Evolutionary conservation across 2,113 vertebrate genomes (phyloP).

Genomic region (Myiagra hebetior): DNA sequence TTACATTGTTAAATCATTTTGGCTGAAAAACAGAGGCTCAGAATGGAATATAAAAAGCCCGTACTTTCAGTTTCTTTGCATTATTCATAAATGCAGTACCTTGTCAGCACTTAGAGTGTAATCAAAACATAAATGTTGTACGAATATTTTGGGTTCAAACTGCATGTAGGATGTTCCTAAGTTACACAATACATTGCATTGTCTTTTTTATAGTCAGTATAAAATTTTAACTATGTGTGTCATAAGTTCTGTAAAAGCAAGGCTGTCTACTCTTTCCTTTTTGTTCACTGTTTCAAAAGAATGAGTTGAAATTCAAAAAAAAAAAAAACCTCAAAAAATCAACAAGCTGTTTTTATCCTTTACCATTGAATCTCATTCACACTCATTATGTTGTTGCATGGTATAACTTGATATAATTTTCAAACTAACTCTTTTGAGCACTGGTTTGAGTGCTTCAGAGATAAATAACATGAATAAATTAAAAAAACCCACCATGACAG

Average conservation of each 20-base stretch:
- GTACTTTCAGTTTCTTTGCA: conserved; percentile 68
- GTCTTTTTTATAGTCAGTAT: conserved; percentile 41
- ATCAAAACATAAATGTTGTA: conserved; percentile 81
- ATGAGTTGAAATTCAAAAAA: background rate
- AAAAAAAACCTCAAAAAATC: background rate
- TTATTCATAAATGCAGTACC: conserved; percentile 75
- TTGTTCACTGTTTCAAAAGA: conserved; percentile 29
- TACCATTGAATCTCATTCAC: background rate
- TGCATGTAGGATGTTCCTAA: conserved; percentile 41
- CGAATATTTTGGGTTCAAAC: conserved; percentile 63
- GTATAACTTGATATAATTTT: background rate
- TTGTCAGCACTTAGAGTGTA: conserved; percentile 70
- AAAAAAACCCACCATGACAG: background rate
- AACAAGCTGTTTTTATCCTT: background rate
- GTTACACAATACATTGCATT: conserved; percentile 27
- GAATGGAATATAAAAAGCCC: conserved; percentile 64
- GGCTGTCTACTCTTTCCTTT: background rate
- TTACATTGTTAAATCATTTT: conserved; percentile 72
- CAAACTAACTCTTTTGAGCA: background rate
- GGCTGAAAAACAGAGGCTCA: conserved; percentile 62
- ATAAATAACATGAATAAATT: conserved; percentile 42
- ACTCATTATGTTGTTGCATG: background rate
- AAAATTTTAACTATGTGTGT: conserved; percentile 34
- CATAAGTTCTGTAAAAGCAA: conserved; percentile 14
- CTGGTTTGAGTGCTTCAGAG: background rate